Conservation (phyloP, 2,888 invertebrate genomes). For the Meiosimyza decipiens region DNA sequence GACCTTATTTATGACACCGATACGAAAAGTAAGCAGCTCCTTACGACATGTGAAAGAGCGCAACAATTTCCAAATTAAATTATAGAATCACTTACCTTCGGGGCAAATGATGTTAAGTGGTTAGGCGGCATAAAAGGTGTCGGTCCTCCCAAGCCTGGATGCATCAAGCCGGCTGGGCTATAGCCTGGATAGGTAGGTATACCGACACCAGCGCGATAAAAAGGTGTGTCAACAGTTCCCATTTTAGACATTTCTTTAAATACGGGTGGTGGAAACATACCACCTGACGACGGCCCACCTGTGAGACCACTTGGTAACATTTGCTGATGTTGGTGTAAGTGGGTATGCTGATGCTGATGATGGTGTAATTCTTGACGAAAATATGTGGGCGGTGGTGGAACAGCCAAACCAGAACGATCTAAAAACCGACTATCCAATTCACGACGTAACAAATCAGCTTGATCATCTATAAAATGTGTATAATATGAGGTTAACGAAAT, state of each 20-base stretch:
- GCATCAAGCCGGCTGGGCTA: conserved; percentile 78
- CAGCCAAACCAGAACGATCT: conserved; percentile 81
- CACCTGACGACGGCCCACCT: conserved; percentile 70
- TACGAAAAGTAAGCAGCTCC: no score
- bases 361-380: conserved; percentile 90
- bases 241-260: conserved; percentile 91
- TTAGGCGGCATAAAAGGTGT: conserved; percentile 91
- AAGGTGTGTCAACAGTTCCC: conserved; percentile 80
- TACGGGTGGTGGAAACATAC: conserved; percentile 74
- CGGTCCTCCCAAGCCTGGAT: conserved; percentile 79
- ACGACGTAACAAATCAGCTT: conserved; percentile 86
- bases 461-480: conserved; percentile 69
- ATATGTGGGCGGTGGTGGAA: conserved; percentile 69
- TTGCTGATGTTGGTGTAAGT: conserved; percentile 89
- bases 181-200: conserved; percentile 82
- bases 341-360: conserved; percentile 93
- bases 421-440: conserved; percentile 92
- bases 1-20: conserved; percentile 12
- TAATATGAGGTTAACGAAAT: background rate
- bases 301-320: conserved; percentile 72
- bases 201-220: conserved; percentile 78
- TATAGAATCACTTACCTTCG: conserved; percentile 75
- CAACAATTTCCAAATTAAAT: background rate
- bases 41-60: no score
- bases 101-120: conserved; percentile 86